These are phyloP conservation scores for Petrolisthes manimaculis DNA, from an alignment of 2,888 invertebrate species.

Conservation along the genomic window DNA sequence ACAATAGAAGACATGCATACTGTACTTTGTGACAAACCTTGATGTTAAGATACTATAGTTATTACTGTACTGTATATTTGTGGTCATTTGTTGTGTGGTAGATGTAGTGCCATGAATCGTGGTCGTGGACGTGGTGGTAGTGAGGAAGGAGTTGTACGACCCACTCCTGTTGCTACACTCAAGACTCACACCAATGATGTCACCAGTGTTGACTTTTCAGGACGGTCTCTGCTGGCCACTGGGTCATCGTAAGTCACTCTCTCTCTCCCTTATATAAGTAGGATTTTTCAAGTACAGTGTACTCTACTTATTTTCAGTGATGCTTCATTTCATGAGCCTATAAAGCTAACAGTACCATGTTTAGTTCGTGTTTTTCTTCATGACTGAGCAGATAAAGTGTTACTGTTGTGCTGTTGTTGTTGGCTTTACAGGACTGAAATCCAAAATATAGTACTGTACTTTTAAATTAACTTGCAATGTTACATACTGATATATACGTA, in stretches of 20 bases:
- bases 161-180: constrained; percentile 69
- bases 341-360: too few relatives aligned
- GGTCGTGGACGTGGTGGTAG: constrained; percentile 18
- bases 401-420: too few relatives aligned
- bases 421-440: too few relatives aligned
- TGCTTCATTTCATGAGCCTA: too few relatives aligned
- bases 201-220: constrained; percentile 77
- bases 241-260: constrained; percentile 71
- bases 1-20: too few relatives aligned
- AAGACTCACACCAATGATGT: constrained; percentile 76
- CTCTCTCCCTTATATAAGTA: neutral
- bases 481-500: too few relatives aligned
- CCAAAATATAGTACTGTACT: too few relatives aligned
- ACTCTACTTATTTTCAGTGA: too few relatives aligned
- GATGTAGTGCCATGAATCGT: constrained; percentile 36
- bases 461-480: too few relatives aligned
- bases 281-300: too few relatives aligned
- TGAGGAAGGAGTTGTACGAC: neutral
- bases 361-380: too few relatives aligned
- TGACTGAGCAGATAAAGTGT: too few relatives aligned
- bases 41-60: neutral
- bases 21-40: neutral
- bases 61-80: constrained; percentile 2
- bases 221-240: constrained; percentile 75
- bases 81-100: constrained; percentile 4